Percentiles rank a stretch among this genome's conserved stretches.
phyloP scores from a whole-genome alignment of 2,888 invertebrate species.

The Dinocampus coccinellae region DNA sequence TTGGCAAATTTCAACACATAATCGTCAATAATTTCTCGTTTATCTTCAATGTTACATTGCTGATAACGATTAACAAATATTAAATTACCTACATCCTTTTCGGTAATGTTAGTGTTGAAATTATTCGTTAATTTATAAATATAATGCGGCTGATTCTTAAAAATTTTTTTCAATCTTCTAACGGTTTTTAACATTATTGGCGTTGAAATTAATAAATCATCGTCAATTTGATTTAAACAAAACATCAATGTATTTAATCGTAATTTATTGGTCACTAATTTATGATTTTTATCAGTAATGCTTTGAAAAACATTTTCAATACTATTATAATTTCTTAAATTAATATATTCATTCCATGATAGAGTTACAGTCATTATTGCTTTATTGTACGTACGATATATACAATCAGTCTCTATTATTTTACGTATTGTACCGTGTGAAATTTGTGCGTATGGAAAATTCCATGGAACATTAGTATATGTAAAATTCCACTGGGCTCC shows the following conservation, averaged over 20 bases:
- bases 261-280: neutral
- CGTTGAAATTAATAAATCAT: slow-evolving; percentile 47
- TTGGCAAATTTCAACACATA: slow-evolving; percentile 72
- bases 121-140: slow-evolving; percentile 53
- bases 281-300: slow-evolving; percentile 66
- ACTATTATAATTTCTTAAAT: slow-evolving; percentile 73
- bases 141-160: slow-evolving; percentile 47
- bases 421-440: slow-evolving; percentile 60
- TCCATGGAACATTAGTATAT: slow-evolving; percentile 76
- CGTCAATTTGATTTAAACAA: slow-evolving; percentile 61
- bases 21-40: slow-evolving; percentile 62
- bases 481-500: slow-evolving; percentile 67
- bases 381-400: slow-evolving; percentile 74
- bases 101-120: slow-evolving; percentile 39
- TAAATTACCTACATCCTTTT: slow-evolving; percentile 50
- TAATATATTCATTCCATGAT: slow-evolving; percentile 78
- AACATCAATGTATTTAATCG: slow-evolving; percentile 28
- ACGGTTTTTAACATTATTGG: slow-evolving; percentile 58
- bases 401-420: slow-evolving; percentile 77
- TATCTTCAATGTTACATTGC: slow-evolving; percentile 44
- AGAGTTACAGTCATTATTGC: slow-evolving; percentile 70
- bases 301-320: slow-evolving; percentile 72
- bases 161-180: slow-evolving; percentile 43
- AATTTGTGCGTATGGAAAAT: slow-evolving; percentile 75
- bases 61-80: slow-evolving; percentile 55